These are phyloP conservation scores for Falco berigora DNA, from an alignment of 2,797 vertebrate species.

Conservation along the genomic window DNA sequence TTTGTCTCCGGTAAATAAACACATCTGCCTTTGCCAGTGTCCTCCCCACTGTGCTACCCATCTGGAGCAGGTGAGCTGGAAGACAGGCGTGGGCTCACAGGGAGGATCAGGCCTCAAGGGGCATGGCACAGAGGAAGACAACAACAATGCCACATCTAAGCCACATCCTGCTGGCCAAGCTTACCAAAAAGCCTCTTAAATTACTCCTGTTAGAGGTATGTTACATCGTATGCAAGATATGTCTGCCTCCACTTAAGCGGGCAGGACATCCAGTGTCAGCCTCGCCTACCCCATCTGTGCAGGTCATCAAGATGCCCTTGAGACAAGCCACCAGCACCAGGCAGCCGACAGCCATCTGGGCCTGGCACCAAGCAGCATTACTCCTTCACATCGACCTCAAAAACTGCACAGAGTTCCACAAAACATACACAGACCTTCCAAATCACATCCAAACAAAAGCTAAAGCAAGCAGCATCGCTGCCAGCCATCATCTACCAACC, in stretches of 20 bases:
- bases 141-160: slow-evolving; percentile 7
- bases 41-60: slow-evolving; percentile 77
- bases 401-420: background rate
- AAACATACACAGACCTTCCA: background rate
- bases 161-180: slow-evolving; percentile 54
- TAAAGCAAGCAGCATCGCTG: background rate
- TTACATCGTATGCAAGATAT: slow-evolving; percentile 32
- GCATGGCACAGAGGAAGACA: slow-evolving; percentile 39
- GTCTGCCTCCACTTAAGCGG: background rate
- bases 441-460: background rate
- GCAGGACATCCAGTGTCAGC: slow-evolving; percentile 29
- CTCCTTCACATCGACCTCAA: background rate
- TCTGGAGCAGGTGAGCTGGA: slow-evolving; percentile 79
- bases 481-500: background rate
- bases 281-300: slow-evolving; percentile 58
- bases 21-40: slow-evolving; percentile 79
- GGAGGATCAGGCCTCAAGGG: slow-evolving; percentile 52
- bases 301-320: slow-evolving; percentile 2
- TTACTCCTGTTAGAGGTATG: slow-evolving; percentile 48
- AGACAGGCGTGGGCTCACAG: slow-evolving; percentile 57
- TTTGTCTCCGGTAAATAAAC: slow-evolving; percentile 77
- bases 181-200: slow-evolving; percentile 59
- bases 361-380: background rate
- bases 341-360: background rate
- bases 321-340: slow-evolving; percentile 3